These are phyloP conservation scores for Drosophila equinoxialis DNA, from an alignment of 1,140 invertebrate species.

Conservation along the genomic window DNA sequence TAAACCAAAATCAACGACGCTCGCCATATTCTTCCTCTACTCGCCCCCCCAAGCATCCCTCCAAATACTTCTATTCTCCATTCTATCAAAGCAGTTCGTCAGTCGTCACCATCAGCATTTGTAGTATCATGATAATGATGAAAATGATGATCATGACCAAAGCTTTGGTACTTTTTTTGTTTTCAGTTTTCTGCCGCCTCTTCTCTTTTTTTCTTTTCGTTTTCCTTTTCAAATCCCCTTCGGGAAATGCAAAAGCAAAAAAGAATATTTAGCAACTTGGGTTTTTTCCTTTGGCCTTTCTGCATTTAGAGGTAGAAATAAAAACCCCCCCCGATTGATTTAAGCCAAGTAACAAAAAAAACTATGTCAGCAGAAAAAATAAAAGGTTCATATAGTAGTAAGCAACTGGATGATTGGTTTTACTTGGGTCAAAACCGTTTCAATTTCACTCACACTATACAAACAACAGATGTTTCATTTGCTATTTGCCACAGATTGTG, in stretches of 20 bases:
- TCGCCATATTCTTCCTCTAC: not conserved
- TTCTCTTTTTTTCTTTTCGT: not conserved
- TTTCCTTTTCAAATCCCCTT: not conserved
- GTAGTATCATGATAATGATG: not conserved
- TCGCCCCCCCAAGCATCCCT: no score
- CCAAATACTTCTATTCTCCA: not conserved
- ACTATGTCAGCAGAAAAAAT: not conserved
- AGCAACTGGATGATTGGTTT: no score
- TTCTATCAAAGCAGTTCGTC: not conserved
- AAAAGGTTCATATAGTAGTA: not conserved
- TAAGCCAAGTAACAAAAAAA: not conserved
- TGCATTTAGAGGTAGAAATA: no score
- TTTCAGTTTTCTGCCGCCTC: not conserved
- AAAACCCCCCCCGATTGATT: not conserved
- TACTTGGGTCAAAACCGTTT: no score
- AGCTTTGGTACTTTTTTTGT: not conserved
- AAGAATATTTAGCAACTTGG: no score
- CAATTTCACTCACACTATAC: not conserved
- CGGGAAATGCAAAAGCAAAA: not conserved
- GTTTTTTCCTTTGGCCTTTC: no score
- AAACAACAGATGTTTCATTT: not conserved
- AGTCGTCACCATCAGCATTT: conserved; percentile 4
- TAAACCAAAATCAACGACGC: conserved; percentile 29
- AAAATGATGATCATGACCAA: not conserved
- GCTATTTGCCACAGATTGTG: not conserved